phyloP scores from a whole-genome alignment of 2,113 vertebrate species.

The Perccottus glenii region DNA sequence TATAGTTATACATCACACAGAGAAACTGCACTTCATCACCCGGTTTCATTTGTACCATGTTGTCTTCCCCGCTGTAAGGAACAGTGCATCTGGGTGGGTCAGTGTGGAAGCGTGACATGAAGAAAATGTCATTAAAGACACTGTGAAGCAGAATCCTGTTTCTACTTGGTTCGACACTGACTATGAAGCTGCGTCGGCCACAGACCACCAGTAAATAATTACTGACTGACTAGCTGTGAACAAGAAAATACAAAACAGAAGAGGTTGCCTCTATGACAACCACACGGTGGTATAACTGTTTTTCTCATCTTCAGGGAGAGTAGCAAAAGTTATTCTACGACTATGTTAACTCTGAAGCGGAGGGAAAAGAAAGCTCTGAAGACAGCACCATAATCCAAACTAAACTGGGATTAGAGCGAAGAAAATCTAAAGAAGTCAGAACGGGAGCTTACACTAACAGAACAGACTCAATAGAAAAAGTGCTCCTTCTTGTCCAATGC shows the following conservation, averaged over 20 bases:
- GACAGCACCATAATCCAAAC: conserved; percentile 62
- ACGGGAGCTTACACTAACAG: conserved; percentile 42
- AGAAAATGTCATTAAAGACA: conserved; percentile 46
- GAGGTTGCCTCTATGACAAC: conserved; percentile 40
- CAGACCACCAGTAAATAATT: conserved; percentile 22
- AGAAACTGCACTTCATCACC: conserved; percentile 30
- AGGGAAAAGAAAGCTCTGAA: conserved; percentile 53
- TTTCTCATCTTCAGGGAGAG: conserved; percentile 44
- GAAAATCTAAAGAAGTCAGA: conserved; percentile 50
- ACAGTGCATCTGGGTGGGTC: neutral
- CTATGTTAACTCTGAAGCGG: conserved; percentile 48
- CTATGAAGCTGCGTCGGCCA: conserved; percentile 48
- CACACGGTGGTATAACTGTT: conserved; percentile 29
- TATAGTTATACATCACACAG: conserved; percentile 22
- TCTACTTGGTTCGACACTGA: conserved; percentile 25
- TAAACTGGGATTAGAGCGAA: conserved; percentile 69
- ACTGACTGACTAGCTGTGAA: conserved; percentile 19
- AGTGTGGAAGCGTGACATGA: conserved; percentile 10
- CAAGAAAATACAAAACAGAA: conserved; percentile 30
- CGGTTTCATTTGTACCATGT: conserved; percentile 36
- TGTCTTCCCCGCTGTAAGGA: conserved; percentile 25
- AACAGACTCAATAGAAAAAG: conserved; percentile 64
- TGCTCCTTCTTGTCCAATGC: conserved; percentile 46
- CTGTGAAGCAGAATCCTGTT: conserved; percentile 48
- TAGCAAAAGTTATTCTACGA: conserved; percentile 56